These are phyloP conservation scores for Periophthalmus magnuspinnatus DNA, from an alignment of 2,797 vertebrate genomes.

Conservation along the genomic window DNA sequence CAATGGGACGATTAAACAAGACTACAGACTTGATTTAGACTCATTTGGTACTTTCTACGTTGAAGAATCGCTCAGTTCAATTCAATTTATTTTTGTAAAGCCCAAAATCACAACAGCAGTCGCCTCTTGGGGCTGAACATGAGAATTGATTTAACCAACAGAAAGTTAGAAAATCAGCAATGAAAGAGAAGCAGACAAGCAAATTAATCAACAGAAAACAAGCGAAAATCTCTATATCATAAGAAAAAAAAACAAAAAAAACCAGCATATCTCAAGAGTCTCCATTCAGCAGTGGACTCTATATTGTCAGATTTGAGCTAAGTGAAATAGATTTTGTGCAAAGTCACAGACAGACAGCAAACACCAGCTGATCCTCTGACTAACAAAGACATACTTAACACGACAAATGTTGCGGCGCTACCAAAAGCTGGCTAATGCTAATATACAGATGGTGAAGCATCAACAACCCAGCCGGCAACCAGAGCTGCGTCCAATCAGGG, in stretches of 20 bases:
- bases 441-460: constrained; percentile 52
- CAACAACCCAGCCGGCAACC: constrained; percentile 26
- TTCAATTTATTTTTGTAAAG: too few species aligned
- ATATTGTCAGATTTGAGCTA: constrained; percentile 8
- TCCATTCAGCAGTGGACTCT: constrained; percentile 6
- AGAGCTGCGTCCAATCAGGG: constrained; percentile 31
- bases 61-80: not conserved
- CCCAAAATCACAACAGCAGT: too few species aligned
- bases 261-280: constrained; percentile 12
- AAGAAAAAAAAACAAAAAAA: constrained; percentile 32
- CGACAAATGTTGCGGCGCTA: constrained; percentile 38
- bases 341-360: constrained; percentile 32
- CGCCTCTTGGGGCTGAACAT: too few species aligned
- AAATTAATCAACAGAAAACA: too few species aligned
- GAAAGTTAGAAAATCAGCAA: too few species aligned
- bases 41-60: not conserved
- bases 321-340: constrained; percentile 25
- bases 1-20: not conserved
- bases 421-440: constrained; percentile 43
- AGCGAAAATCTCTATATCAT: too few species aligned
- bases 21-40: not conserved
- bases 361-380: constrained; percentile 34
- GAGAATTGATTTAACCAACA: too few species aligned
- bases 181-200: too few species aligned
- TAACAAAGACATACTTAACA: constrained; percentile 29